phyloP scores from a whole-genome alignment of 1,140 invertebrate species.

The Aphelenchoides fujianensis region DNA sequence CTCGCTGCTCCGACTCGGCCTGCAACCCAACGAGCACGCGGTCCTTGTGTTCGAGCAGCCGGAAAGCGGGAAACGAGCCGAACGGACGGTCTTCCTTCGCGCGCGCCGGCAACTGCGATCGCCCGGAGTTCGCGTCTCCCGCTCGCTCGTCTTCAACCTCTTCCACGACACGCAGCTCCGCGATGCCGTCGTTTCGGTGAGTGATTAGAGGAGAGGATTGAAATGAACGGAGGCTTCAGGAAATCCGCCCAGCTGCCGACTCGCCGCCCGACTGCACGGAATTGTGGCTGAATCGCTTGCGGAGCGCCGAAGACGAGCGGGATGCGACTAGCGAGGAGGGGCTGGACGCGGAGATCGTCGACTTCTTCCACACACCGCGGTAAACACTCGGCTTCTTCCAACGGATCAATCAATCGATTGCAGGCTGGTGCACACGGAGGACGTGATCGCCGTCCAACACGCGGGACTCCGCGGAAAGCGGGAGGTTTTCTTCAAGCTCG shows the following conservation, averaged over 20 bases:
- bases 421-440: slow-evolving; percentile 13
- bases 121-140: background rate
- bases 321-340: background rate
- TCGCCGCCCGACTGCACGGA: background rate
- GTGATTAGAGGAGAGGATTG: no score
- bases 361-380: background rate
- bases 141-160: background rate
- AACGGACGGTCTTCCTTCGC: background rate
- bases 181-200: no score
- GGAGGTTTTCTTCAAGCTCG: slow-evolving; percentile 1
- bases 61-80: background rate
- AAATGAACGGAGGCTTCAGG: no score
- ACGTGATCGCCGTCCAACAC: slow-evolving; percentile 14
- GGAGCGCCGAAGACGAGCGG: background rate
- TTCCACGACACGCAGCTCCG: background rate
- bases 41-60: background rate
- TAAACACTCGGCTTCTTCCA: no score
- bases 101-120: background rate
- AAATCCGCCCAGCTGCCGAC: background rate
- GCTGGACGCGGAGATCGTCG: background rate
- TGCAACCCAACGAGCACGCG: background rate
- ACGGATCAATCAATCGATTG: no score
- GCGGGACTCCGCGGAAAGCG: background rate
- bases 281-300: background rate
- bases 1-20: no score